Base-by-base conservation (phyloP, 2,113 vertebrate species). In the Dicaeum eximium region DNA sequence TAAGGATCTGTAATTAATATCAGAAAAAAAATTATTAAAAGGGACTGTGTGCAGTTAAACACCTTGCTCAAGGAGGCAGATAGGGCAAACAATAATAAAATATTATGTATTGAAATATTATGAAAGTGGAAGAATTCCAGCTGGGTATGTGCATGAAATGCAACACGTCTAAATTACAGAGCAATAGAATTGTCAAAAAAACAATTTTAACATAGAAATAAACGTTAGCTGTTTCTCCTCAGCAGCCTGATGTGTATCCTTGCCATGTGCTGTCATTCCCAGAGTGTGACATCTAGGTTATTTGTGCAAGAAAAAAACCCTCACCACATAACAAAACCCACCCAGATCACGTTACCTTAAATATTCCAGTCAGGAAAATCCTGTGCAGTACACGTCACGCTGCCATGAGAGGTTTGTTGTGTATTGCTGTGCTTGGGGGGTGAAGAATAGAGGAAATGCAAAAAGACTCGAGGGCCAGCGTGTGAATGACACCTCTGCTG, bases 331-430 rank as follows among this genome's bases (percentile, higher is more conserved):
- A 42, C 6, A 30, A 50, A 33, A 2, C n/a, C 25, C 35, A 24
- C 23, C 11, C 64, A 35, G 23, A 45, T 35, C 44, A 45, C 24
- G 2, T n/a, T 22, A 40, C 33, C 47, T 84, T 48, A 47, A 44
- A 69, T 35, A 82, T 75, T 82, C 24, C 61, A 75, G 56, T 19
- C 44, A 65, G 89, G 69, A 67, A n/a, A 78, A 64, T 1, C 62
- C 38, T 10, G 54, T 0, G 6, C 20, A 56, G 35, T 4, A 22
- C 69, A 74, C 10, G 13, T 8, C 31, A 53, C 0, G 0, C 38
- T 64, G 61, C 50, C 12, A 0, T 1, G n/a, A 22, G 61, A 23
- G 51, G 31, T 61, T 85, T 11, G 33, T 22, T 53, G 7, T 2
- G 20, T 31, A 7, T n/a, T n/a, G 37, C 40, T 33, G 37, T 33